Percentiles rank a stretch among this genome's conserved stretches.
These are phyloP conservation scores for Cosmia pyralina DNA, from an alignment of 2,888 invertebrate genomes.

Conservation along the genomic window DNA sequence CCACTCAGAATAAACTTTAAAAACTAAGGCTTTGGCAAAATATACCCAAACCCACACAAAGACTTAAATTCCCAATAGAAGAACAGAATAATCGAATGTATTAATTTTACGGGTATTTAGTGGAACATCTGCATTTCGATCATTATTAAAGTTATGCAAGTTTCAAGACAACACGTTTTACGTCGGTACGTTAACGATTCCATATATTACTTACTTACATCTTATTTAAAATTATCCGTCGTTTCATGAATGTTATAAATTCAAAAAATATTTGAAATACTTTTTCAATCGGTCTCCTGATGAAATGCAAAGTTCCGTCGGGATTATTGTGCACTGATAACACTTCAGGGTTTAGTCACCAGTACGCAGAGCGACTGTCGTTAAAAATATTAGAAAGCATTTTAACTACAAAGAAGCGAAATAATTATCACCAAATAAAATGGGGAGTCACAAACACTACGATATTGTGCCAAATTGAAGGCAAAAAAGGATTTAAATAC, in stretches of 20 bases:
- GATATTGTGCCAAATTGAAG: neutral
- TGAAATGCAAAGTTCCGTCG: neutral
- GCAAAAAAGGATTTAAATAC: constrained; percentile 1
- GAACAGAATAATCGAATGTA: neutral
- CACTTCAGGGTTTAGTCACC: neutral
- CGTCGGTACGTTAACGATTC: neutral
- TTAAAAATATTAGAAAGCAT: neutral
- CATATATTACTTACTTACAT: no score
- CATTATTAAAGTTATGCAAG: neutral
- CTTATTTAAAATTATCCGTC: neutral
- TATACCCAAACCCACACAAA: neutral
- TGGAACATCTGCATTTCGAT: no score
- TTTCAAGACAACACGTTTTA: no score
- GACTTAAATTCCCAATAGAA: neutral
- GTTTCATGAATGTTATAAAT: neutral
- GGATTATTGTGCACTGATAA: constrained; percentile 2
- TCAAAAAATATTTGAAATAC: neutral
- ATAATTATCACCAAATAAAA: neutral
- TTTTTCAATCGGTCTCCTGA: neutral
- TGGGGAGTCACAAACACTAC: neutral
- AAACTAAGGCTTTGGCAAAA: neutral
- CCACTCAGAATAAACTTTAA: neutral
- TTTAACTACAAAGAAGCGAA: neutral
- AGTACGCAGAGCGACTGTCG: no score
- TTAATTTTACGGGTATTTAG: neutral